Percentiles rank a stretch among this genome's conserved stretches.
Evolutionary conservation across 2,888 invertebrate species (phyloP).

Genomic region (Drosophila kuntzei): DNA sequence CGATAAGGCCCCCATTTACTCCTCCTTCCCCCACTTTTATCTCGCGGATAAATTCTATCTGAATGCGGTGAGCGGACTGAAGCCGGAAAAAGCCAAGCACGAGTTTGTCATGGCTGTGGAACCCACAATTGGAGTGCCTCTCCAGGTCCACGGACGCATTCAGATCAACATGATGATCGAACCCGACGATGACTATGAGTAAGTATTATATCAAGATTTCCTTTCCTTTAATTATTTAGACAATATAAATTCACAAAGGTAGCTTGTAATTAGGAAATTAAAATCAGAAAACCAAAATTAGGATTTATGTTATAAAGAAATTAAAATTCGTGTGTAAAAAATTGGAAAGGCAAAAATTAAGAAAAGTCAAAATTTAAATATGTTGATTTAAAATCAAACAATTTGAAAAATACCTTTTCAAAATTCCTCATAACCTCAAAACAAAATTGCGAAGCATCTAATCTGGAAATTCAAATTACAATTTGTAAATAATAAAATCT

Average conservation of each 20-base stretch:
- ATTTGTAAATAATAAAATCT: no score
- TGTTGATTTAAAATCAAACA: neutral
- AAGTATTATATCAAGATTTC: no score
- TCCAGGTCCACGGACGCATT: conserved; percentile 90
- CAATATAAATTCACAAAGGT: neutral
- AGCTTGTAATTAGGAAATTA: neutral
- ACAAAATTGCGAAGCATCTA: no score
- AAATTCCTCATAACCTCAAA: no score
- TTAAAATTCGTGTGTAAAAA: no score
- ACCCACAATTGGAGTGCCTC: conserved; percentile 92
- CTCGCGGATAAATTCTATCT: conserved; percentile 89
- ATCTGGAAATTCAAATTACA: no score
- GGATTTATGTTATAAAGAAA: no score
- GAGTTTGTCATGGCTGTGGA: conserved; percentile 90
- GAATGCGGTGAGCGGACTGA: conserved; percentile 88
- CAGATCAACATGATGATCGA: conserved; percentile 91
- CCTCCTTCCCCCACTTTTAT: conserved; percentile 93
- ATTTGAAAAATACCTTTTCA: no score
- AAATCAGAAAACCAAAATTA: no score
- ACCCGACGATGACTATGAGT: conserved; percentile 87
- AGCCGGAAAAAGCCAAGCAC: conserved; percentile 88
- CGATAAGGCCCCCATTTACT: conserved; percentile 92
- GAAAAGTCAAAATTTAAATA: neutral
- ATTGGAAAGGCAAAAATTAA: neutral
- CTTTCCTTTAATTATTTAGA: neutral